Percentiles rank a stretch among this genome's conserved stretches.
phyloP scores from a whole-genome alignment of 2,888 invertebrate species.

The Synanthedon vespiformis region DNA sequence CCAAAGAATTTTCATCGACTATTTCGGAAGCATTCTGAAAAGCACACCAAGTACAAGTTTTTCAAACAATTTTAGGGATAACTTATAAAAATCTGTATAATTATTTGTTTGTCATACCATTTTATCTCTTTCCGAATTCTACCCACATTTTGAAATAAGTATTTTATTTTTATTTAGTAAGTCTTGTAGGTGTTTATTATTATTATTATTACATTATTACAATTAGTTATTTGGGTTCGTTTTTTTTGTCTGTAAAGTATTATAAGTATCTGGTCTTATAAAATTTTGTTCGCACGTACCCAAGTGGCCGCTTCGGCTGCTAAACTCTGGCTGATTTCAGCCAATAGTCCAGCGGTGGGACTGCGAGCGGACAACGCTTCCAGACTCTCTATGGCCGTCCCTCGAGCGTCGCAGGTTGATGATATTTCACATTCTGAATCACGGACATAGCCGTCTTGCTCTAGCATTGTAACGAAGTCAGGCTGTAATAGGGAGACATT shows the following conservation, averaged over 20 bases:
- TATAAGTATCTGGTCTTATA: too few relatives aligned
- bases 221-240: too few relatives aligned
- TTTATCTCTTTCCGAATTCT: too few relatives aligned
- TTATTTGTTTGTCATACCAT: too few relatives aligned
- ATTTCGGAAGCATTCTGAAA: constrained; percentile 42
- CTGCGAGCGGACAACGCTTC: constrained; percentile 61
- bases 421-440: constrained; percentile 59
- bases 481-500: constrained; percentile 29
- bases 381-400: constrained; percentile 61
- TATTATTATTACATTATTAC: too few relatives aligned
- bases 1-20: constrained; percentile 38
- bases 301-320: constrained; percentile 45
- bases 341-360: constrained; percentile 60
- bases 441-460: constrained; percentile 50
- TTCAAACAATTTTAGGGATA: too few relatives aligned
- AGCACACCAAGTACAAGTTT: neutral
- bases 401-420: constrained; percentile 33
- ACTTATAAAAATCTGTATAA: too few relatives aligned
- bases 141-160: too few relatives aligned
- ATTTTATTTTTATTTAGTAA: too few relatives aligned
- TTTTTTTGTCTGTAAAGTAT: too few relatives aligned
- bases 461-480: constrained; percentile 54
- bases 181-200: too few relatives aligned
- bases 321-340: constrained; percentile 62
- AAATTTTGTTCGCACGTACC: constrained; percentile 24